Evolutionary conservation across 2,113 vertebrate species (phyloP), one percentile per base, ranked within the genome.

Genomic region (Rhinogobius similis): DNA sequence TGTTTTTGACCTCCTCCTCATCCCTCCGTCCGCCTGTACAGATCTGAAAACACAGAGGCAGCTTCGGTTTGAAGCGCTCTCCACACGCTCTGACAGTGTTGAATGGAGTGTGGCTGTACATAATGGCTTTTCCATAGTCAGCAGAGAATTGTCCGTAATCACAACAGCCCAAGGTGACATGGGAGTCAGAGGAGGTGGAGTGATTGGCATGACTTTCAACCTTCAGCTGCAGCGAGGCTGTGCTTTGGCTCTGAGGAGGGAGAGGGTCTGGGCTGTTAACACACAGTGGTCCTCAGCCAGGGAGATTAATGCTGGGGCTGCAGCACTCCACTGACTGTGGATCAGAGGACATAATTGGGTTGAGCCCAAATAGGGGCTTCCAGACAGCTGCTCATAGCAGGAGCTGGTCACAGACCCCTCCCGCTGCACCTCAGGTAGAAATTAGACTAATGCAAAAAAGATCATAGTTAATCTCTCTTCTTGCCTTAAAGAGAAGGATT

Each of bases 271-370:
- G 88, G 88, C 90, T 86, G 87, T 89, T 88, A 92, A 90, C 90
- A 91, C 88, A 85, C 87, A 81, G 70, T 76, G 74, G 82, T 82
- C 82, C 87, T 91, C 90, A 90, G 89, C 86, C 90, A 86, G 86
- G 74, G 87, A 93, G 92, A 93, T 94, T 92, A 93, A 94, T 94
- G 90, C 83, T 86, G 90, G 32, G 91, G 92, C 91, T 92, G 89
- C 85, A 88, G 83, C 90, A 87, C 86, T 70, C 73, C 85, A 86
- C 83, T 85, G 82, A 89, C 90, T 87, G 81, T 88, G 88, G 90
- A 92, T 90, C 85, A 87, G 87, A 85, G 84, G 86, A 91, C 90
- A 87, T 92, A 93, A 94, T 93, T 94, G 92, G 89, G 86, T 88
- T 86, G 86, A 78, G 85, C 83, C 83, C 91, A 93, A 88, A 90